Base-by-base conservation (phyloP, 2,797 vertebrate genomes). In the Galagoides demidoff region DNA sequence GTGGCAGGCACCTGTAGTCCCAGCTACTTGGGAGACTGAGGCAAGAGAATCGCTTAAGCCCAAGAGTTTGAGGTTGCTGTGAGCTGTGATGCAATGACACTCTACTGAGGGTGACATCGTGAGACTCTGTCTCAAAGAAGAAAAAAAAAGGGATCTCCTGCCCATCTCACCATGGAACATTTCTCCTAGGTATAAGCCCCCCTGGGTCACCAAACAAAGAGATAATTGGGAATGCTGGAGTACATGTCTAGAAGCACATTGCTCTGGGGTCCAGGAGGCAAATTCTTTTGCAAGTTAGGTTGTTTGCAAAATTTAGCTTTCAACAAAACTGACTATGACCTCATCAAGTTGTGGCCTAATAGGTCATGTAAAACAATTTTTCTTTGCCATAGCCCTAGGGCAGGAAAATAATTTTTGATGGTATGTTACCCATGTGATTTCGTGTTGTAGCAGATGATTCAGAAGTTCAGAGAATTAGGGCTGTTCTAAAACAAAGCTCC, bases 281-380 rank as follows among this genome's bases (percentile, higher is more conserved):
- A 43, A 43, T 85, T 84, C 63, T 61, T 16, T 13, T 49, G 16
- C 49, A 83, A 89, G 52, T 89, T 79, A 57, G 37, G 43, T 52
- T 66, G 5, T 89, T 84, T 45, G 27, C 31, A 63, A 2, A 68
- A 88, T 76, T 93, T 96, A 16, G 43, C 84, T 94, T 91, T 93
- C 64, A 89, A 63, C 59, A 91, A 74, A 94, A 96, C 71, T 84
- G 71, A 86, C 89, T 70, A 92, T 52, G 91, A 92, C 43, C 77
- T 91, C 89, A 89, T 91, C 83, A 76, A 73, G 55, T 70, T 93
- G 76, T 79, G 78, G 85, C 85, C 87, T 55, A 93, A 57, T 59
- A 64, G 66, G 68, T 91, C 63, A 85, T 89, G 83, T 64, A 88
- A 89, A 97, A 74, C 55, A 43, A n/a, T 91, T 91, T 85, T 31